Conservation (phyloP, 1,140 invertebrate species). For the Thaumatotibia leucotreta region DNA sequence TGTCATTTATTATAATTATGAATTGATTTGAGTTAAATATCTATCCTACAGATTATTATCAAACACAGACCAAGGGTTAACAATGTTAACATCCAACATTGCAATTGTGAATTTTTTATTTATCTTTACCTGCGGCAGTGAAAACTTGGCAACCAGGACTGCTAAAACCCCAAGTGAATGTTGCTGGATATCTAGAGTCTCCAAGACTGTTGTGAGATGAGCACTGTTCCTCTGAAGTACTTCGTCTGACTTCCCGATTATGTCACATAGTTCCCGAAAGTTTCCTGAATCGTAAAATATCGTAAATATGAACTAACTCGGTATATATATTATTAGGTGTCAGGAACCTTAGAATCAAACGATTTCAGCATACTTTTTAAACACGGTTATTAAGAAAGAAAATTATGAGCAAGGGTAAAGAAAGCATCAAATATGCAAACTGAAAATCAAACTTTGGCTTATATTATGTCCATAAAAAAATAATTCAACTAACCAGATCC, state of each 20-base stretch:
- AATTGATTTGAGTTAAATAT: too few species aligned
- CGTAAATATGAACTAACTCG: too few species aligned
- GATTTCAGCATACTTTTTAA: too few species aligned
- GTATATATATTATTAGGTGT: too few species aligned
- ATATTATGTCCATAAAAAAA: too few species aligned
- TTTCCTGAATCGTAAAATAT: slow-evolving; percentile 89
- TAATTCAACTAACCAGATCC: slow-evolving; percentile 46
- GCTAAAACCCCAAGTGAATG: slow-evolving; percentile 92
- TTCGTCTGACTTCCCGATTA: slow-evolving; percentile 88
- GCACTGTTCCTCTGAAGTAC: slow-evolving; percentile 87
- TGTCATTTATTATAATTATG: too few species aligned
- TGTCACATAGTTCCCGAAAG: slow-evolving; percentile 87
- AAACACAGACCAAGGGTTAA: background rate
- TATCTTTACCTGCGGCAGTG: slow-evolving; percentile 65
- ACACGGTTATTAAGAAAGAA: too few species aligned
- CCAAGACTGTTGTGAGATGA: slow-evolving; percentile 92
- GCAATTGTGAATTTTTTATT: background rate
- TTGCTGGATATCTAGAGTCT: slow-evolving; percentile 91
- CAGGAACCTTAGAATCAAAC: too few species aligned
- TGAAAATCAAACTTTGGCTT: too few species aligned
- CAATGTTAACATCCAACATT: background rate
- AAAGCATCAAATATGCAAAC: too few species aligned
- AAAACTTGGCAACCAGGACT: slow-evolving; percentile 88
- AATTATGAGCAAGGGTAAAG: too few species aligned
- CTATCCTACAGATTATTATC: too few species aligned